These are phyloP conservation scores for Andrena cerasifolii DNA, from an alignment of 1,140 invertebrate genomes.

Conservation along the genomic window DNA sequence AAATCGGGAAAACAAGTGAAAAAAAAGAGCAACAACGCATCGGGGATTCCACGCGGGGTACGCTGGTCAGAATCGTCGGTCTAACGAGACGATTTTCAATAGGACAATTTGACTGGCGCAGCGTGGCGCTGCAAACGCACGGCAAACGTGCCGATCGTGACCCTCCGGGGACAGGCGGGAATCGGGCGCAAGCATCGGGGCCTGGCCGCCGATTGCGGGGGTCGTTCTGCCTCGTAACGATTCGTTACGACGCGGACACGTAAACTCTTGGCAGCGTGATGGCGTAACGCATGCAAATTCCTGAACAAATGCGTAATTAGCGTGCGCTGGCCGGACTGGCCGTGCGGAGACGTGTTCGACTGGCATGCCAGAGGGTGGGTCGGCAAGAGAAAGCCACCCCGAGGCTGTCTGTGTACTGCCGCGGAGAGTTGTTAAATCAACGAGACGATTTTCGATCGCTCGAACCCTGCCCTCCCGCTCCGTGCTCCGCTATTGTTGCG, in stretches of 20 bases:
- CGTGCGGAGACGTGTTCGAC: slow-evolving; percentile 21
- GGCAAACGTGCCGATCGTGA: slow-evolving; percentile 39
- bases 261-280: slow-evolving; percentile 59
- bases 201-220: slow-evolving; percentile 23
- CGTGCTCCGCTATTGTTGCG: slow-evolving; percentile 55
- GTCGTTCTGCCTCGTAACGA: slow-evolving; percentile 54
- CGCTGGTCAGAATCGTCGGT: slow-evolving; percentile 19
- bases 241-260: slow-evolving; percentile 60
- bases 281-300: slow-evolving; percentile 73
- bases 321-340: slow-evolving; percentile 48
- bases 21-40: neutral
- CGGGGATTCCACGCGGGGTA: slow-evolving; percentile 17
- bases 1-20: no score
- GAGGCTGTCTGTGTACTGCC: neutral
- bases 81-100: slow-evolving; percentile 48
- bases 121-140: neutral
- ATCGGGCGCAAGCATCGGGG: neutral
- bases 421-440: slow-evolving; percentile 65
- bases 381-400: slow-evolving; percentile 4
- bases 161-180: slow-evolving; percentile 27
- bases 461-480: slow-evolving; percentile 30
- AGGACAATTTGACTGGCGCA: slow-evolving; percentile 12
- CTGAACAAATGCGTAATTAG: slow-evolving; percentile 76
- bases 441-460: slow-evolving; percentile 70
- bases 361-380: neutral